Conservation (phyloP, 2,797 vertebrate species). For the Psittacula echo region DNA sequence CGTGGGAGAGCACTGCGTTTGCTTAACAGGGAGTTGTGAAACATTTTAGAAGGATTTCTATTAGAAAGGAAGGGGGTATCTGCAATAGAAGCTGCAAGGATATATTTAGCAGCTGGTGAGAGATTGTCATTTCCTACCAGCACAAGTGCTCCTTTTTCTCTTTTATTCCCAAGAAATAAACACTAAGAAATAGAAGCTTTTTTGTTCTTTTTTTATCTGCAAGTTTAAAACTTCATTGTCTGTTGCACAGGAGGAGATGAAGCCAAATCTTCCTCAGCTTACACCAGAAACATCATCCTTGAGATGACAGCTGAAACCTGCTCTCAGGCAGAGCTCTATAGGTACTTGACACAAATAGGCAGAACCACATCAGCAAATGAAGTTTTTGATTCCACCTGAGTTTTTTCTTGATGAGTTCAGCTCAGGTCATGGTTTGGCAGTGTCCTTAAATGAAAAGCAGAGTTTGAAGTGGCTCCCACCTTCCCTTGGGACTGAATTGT, state of each 20-base stretch:
- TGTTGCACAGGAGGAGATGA: background rate
- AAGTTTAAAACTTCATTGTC: conserved; percentile 16
- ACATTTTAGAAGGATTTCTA: background rate
- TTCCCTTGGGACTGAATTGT: background rate
- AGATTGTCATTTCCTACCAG: background rate
- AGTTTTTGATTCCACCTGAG: background rate
- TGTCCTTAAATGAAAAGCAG: conserved; percentile 10
- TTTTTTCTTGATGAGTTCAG: background rate
- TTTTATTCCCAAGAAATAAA: background rate
- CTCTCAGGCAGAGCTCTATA: background rate
- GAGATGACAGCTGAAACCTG: background rate
- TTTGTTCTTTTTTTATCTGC: background rate
- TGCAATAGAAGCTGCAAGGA: background rate
- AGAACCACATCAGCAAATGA: background rate
- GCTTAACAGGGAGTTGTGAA: background rate
- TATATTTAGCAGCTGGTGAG: conserved; percentile 39
- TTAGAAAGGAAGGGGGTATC: background rate
- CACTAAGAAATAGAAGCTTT: background rate
- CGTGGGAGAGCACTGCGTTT: background rate
- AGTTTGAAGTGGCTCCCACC: conserved; percentile 1
- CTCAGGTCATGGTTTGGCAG: background rate
- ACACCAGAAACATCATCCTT: background rate
- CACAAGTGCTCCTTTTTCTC: background rate
- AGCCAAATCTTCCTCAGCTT: background rate
- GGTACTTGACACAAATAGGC: background rate